Base-by-base conservation (phyloP, 2,113 vertebrate genomes). In the Anhinga rufa region DNA sequence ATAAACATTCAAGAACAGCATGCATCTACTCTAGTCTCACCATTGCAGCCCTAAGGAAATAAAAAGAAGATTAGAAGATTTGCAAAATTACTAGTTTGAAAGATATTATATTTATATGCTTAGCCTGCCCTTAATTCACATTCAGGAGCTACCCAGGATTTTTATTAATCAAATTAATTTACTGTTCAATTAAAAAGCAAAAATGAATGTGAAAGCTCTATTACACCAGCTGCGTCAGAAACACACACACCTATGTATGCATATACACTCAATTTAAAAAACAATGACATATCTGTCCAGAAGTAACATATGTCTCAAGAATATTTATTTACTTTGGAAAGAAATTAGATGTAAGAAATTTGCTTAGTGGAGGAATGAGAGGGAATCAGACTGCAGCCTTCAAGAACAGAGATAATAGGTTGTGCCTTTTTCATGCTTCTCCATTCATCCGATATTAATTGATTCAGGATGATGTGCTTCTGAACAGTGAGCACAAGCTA, bases 141-240 rank as follows among this genome's bases (percentile, higher is more conserved):
- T 79, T 90, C 71, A 60, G 26, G 38, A 91, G 31, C 17, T 49
- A 81, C 20, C 13, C 32, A 52, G 40, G 31, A 69, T 61, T 95
- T 95, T 94, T 96, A 92, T 92, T 91, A 90, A 96, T 95, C 84
- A 95, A 95, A 92, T 93, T 85, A 93, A 95, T 96, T 96, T 97
- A 92, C 65, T 90, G 78, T 86, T 90, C 65, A 95, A 97, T 97
- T 97, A 97, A 92, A 97, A 96, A 93, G 51, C 48, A 88, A 92
- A 92, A 96, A 66, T 52, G 38, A 92, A 95, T 79, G 40, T 83
- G 81, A 95, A 96, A 96, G 34, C 49, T 86, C 78, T 74, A n/a
- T 92, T 92, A 80, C 28, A 77, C 16, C 40, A 86, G 20, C 79
- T 84, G 46, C 62, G 46, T 40, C 34, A 78, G 44, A 91, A 94